Conservation (phyloP, 2,888 invertebrate genomes). For the Schizotus pectinicornis region DNA sequence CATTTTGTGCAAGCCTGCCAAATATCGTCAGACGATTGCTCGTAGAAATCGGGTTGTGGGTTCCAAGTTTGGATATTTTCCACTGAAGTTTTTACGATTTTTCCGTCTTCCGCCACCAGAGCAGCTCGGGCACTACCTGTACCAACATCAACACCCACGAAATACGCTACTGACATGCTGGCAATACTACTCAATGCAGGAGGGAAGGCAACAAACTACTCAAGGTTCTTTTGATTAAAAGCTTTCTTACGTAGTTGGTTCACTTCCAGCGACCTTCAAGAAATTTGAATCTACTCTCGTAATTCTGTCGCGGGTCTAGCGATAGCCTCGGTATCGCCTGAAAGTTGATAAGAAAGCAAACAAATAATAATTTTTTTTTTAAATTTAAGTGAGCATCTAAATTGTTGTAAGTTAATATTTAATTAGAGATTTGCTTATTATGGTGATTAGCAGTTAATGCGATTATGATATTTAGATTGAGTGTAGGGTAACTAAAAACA, state of each 20-base stretch:
- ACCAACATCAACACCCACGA: slow-evolving; percentile 92
- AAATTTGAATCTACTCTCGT: neutral
- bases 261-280: neutral
- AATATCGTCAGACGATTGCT: slow-evolving; percentile 90
- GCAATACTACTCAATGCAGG: neutral
- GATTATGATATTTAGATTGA: too few relatives aligned
- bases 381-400: too few relatives aligned
- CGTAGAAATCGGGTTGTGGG: slow-evolving; percentile 77
- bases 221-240: slow-evolving; percentile 14
- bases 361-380: neutral
- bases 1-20: slow-evolving; percentile 78
- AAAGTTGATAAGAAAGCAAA: neutral
- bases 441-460: too few relatives aligned
- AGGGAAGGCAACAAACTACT: neutral
- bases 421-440: too few relatives aligned
- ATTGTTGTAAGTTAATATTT: too few relatives aligned
- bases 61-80: slow-evolving; percentile 78
- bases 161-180: slow-evolving; percentile 57
- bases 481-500: too few relatives aligned
- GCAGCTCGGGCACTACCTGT: slow-evolving; percentile 90
- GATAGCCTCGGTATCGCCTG: neutral
- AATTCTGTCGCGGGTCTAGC: neutral
- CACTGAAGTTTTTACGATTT: slow-evolving; percentile 68
- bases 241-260: neutral
- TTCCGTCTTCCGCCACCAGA: slow-evolving; percentile 73